Evolutionary conservation across 1,140 invertebrate genomes (phyloP).

Genomic region (Helicoverpa armigera): DNA sequence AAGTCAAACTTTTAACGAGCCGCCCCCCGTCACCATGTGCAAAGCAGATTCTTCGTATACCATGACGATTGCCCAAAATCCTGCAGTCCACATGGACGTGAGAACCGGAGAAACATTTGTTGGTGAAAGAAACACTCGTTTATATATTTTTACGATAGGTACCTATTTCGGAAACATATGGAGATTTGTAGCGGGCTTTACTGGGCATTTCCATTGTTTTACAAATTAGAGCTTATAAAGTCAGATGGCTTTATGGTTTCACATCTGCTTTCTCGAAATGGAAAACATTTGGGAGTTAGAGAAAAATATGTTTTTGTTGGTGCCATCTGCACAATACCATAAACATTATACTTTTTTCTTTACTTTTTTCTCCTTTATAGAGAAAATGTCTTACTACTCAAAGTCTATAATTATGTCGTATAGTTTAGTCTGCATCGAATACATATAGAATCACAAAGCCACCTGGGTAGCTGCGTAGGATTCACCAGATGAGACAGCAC

Average conservation of each 20-base stretch:
- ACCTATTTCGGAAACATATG: slow-evolving; percentile 58
- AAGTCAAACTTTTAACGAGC: slow-evolving; percentile 68
- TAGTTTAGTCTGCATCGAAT: slow-evolving; percentile 12
- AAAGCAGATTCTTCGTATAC: slow-evolving; percentile 71
- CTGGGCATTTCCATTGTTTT: slow-evolving; percentile 62
- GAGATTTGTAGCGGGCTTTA: slow-evolving; percentile 49
- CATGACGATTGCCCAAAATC: slow-evolving; percentile 76
- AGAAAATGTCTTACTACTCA: no score
- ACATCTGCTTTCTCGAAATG: slow-evolving; percentile 54
- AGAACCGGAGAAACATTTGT: slow-evolving; percentile 70
- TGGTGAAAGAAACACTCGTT: slow-evolving; percentile 71
- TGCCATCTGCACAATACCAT: no score
- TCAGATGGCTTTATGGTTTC: slow-evolving; percentile 53
- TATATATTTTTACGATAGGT: slow-evolving; percentile 65
- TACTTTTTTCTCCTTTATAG: no score
- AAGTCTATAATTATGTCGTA: background rate
- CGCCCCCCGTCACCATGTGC: slow-evolving; percentile 75
- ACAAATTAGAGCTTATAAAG: slow-evolving; percentile 61
- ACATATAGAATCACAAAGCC: slow-evolving; percentile 25
- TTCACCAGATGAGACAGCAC: slow-evolving; percentile 47
- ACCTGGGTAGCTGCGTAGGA: slow-evolving; percentile 48
- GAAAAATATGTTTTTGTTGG: background rate
- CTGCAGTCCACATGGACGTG: slow-evolving; percentile 79
- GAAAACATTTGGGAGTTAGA: slow-evolving; percentile 6
- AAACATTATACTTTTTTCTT: no score